phyloP scores from a whole-genome alignment of 2,888 invertebrate genomes.

The Cantharis rustica region DNA sequence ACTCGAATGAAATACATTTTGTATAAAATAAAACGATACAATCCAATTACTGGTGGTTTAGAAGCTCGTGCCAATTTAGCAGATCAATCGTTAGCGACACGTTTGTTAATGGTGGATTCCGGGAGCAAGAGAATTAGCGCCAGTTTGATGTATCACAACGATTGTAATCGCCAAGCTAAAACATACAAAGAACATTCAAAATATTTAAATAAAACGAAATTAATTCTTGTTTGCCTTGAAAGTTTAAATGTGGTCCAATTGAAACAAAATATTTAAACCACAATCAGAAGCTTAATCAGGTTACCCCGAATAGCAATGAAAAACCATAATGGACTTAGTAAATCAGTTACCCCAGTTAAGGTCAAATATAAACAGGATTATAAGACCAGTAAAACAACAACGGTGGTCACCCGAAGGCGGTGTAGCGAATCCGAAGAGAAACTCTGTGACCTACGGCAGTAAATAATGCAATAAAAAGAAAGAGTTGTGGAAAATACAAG shows the following conservation, averaged over 20 bases:
- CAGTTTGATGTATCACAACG: slow-evolving; percentile 18
- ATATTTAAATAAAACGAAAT: slow-evolving; percentile 8
- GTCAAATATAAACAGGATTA: slow-evolving; percentile 19
- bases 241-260: slow-evolving; percentile 9
- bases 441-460: background rate
- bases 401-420: slow-evolving; percentile 17
- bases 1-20: slow-evolving; percentile 6
- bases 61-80: slow-evolving; percentile 12
- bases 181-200: slow-evolving; percentile 18
- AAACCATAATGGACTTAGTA: slow-evolving; percentile 22
- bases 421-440: background rate
- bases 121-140: slow-evolving; percentile 16
- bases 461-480: slow-evolving; percentile 10
- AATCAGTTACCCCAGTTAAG: slow-evolving; percentile 23
- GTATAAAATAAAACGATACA: slow-evolving; percentile 5
- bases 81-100: slow-evolving; percentile 21
- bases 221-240: slow-evolving; percentile 9
- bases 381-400: slow-evolving; percentile 21
- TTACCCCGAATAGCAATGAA: slow-evolving; percentile 18
- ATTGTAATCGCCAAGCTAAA: slow-evolving; percentile 16
- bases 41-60: slow-evolving; percentile 16
- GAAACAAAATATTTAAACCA: slow-evolving; percentile 12
- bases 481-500: background rate
- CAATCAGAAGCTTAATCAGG: slow-evolving; percentile 16
- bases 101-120: slow-evolving; percentile 13